Evolutionary conservation across 2,888 invertebrate genomes (phyloP), one percentile per base, ranked within the genome.

Genomic region (Axea sp.): DNA sequence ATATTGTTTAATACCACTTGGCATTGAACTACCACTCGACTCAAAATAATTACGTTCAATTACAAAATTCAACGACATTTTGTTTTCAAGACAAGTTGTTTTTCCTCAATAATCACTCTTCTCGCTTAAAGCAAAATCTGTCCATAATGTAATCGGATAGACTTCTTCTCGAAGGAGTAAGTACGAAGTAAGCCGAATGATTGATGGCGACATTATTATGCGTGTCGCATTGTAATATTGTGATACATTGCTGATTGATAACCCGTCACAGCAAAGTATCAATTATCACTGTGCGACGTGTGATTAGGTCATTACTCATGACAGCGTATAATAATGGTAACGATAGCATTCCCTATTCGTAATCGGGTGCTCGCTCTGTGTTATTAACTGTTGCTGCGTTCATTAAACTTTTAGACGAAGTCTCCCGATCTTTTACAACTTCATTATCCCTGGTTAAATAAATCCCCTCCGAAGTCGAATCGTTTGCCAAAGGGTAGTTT

Each of bases 281-380:
- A 71, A 71, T 71, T 71, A 71, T 64, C 57, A 15, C 57, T 4
- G 7, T 11, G 69, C 62, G 69, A 60, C 62, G 39, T 55, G 47
- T 64, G 57, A 71, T 71, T 71, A 71, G 71, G 49, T 64, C 43
- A 45, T 57, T 64, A 71, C 49, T 71, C 51, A 49, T 49, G 49
- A 71, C 51, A 57, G 17, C 11, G 28, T 35, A 8, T 57, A 55
- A 64, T 64, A 57, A 71, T 64, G 47, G 19, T 35, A 35, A 45
- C 43, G 59, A 49, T 41, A 15, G 62, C n/a, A n/a, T n/a, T n/a
- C 19, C 22, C 31, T 49, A 33, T 45, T 14, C 60, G 5, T 43
- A 59, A 60, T 62, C 49, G 39, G 33, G 14, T 24, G 45, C 22
- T 59, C 9, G 11, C 57, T 26, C 28, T 53, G 33, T 47, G 14